A percentile compares a stretch with the other conserved stretches of the same genome.
phyloP scores from a whole-genome alignment of 37 sponge, comb jelly and placozoan genomes.

The Spongilla lacustris region DNA sequence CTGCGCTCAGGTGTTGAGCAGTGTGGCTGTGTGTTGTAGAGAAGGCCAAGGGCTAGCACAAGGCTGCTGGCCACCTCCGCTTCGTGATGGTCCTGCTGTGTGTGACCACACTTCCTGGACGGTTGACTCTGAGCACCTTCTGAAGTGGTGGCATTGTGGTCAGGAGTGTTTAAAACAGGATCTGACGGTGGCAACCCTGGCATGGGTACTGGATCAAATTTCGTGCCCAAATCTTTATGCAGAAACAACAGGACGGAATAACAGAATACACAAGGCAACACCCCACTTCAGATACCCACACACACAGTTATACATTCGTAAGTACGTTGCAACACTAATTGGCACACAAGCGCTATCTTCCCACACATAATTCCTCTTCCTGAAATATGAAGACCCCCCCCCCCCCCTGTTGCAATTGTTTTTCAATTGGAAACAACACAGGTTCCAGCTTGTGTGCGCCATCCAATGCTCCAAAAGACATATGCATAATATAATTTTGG shows the following conservation, averaged over 20 bases:
- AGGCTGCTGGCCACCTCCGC: not conserved
- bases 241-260: not conserved
- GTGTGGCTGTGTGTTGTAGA: not conserved
- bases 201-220: not conserved
- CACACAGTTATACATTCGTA: too few relatives aligned
- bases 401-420: too few relatives aligned
- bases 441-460: too few relatives aligned
- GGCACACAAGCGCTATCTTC: too few relatives aligned
- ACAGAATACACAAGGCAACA: not conserved
- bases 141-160: not conserved
- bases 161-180: not conserved
- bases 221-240: not conserved
- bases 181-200: not conserved
- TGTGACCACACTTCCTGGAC: conserved; percentile 1
- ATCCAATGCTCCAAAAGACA: too few relatives aligned
- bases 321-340: too few relatives aligned
- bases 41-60: not conserved
- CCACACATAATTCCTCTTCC: too few relatives aligned
- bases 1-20: not conserved
- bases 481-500: too few relatives aligned
- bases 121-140: not conserved
- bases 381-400: too few relatives aligned
- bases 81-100: not conserved
- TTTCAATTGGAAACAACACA: too few relatives aligned
- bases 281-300: not conserved